phyloP scores from a whole-genome alignment of 2,113 vertebrate genomes.

The Daubentonia madagascariensis region DNA sequence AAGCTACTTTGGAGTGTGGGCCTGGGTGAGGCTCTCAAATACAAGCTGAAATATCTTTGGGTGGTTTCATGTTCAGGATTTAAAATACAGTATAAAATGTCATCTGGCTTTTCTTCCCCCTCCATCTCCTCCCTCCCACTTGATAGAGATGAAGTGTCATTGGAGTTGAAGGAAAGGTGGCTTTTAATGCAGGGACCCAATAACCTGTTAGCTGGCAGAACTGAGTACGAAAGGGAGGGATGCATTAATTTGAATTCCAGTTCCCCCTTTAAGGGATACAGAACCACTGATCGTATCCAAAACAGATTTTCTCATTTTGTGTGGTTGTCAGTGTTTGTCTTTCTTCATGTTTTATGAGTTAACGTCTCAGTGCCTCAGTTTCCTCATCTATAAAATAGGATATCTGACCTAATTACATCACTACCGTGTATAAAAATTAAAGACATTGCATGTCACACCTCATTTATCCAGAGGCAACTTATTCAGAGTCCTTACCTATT shows the following conservation, averaged over 20 bases:
- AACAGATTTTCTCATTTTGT: background rate
- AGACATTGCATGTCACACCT: background rate
- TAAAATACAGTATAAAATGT: conserved; percentile 50
- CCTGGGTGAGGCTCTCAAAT: background rate
- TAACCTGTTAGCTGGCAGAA: background rate
- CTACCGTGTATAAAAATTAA: background rate
- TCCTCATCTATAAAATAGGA: background rate
- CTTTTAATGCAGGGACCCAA: conserved; percentile 16
- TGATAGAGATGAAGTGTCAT: background rate
- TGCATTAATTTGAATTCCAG: background rate
- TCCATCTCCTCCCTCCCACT: background rate
- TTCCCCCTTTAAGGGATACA: background rate
- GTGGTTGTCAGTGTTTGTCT: background rate
- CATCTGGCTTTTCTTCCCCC: background rate
- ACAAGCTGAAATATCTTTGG: conserved; percentile 27
- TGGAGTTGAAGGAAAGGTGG: background rate
- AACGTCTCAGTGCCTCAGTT: background rate
- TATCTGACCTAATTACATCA: background rate
- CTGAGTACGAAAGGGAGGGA: background rate
- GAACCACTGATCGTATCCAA: background rate
- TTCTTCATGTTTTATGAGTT: background rate
- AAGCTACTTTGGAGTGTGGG: conserved; percentile 6
- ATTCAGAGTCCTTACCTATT: background rate
- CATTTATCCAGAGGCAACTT: background rate
- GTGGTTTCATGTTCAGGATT: background rate